Evolutionary conservation across 30 jellyfish, hydroid and myxozoan genomes (phyloP).

Genomic region (Chrysaora quinquecirrha): DNA sequence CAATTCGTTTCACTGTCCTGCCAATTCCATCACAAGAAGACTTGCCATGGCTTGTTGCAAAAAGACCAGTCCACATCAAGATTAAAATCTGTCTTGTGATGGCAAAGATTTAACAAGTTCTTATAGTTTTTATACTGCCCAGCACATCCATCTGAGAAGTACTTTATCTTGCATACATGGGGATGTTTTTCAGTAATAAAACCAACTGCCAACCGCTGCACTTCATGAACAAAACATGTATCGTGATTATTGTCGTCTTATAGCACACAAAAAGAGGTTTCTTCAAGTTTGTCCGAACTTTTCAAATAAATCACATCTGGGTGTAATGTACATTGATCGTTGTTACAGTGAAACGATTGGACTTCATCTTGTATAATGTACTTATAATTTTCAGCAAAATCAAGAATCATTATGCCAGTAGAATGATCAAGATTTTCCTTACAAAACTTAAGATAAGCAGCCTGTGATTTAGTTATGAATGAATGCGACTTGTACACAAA

Average conservation of each 20-base stretch:
- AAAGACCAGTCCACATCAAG: slow-evolving; percentile 40
- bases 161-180: not conserved
- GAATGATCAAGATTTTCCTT: slow-evolving; percentile 17
- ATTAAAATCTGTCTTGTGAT: slow-evolving; percentile 32
- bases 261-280: slow-evolving; percentile 4
- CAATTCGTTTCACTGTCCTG: slow-evolving; percentile 53
- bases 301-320: slow-evolving; percentile 9
- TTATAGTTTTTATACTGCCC: too few relatives aligned
- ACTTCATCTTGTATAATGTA: slow-evolving; percentile 39
- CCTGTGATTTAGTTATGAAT: slow-evolving; percentile 41
- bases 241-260: slow-evolving; percentile 28
- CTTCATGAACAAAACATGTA: slow-evolving; percentile 31
- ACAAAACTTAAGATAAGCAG: slow-evolving; percentile 14
- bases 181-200: not conserved
- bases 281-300: not conserved
- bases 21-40: slow-evolving; percentile 64
- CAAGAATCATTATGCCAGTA: not conserved
- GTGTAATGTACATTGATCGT: slow-evolving; percentile 9
- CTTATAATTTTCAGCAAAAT: slow-evolving; percentile 24
- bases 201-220: not conserved
- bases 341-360: slow-evolving; percentile 36
- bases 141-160: slow-evolving; percentile 44
- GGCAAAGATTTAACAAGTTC: slow-evolving; percentile 48
- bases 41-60: too few relatives aligned
- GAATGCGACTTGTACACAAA: slow-evolving; percentile 50